A percentile compares a stretch with the other conserved stretches of the same genome.
Evolutionary conservation across 1,140 invertebrate species (phyloP).

Genomic region (Metopolophium dirhodum): DNA sequence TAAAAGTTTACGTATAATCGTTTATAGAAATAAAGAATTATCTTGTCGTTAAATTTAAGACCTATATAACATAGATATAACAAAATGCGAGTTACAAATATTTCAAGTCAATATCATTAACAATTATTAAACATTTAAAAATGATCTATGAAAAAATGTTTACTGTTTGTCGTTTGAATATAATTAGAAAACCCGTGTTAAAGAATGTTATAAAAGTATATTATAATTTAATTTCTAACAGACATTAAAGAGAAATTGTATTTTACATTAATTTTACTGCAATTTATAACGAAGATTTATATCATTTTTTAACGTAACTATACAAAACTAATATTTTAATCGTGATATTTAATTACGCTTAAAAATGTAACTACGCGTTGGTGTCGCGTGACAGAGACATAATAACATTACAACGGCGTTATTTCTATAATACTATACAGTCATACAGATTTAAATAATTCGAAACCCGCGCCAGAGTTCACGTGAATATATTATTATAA

Average conservation of each 20-base stretch:
- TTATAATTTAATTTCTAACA: neutral
- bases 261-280: neutral
- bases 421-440: neutral
- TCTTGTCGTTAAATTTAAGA: neutral
- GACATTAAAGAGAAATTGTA: neutral
- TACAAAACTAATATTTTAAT: neutral
- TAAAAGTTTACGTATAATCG: neutral
- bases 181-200: neutral
- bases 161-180: neutral
- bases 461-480: neutral
- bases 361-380: neutral
- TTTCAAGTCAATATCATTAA: neutral
- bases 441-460: constrained; percentile 22
- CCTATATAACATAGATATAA: neutral
- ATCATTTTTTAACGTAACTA: neutral
- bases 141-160: neutral
- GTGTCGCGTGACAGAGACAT: neutral
- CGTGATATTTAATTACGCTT: neutral
- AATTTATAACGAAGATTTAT: neutral
- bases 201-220: neutral
- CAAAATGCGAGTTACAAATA: neutral
- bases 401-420: neutral
- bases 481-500: constrained; percentile 27
- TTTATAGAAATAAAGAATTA: neutral
- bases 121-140: neutral